Base-by-base conservation (phyloP, 2,797 vertebrate genomes). In the Gymnoscopelus braueri region DNA sequence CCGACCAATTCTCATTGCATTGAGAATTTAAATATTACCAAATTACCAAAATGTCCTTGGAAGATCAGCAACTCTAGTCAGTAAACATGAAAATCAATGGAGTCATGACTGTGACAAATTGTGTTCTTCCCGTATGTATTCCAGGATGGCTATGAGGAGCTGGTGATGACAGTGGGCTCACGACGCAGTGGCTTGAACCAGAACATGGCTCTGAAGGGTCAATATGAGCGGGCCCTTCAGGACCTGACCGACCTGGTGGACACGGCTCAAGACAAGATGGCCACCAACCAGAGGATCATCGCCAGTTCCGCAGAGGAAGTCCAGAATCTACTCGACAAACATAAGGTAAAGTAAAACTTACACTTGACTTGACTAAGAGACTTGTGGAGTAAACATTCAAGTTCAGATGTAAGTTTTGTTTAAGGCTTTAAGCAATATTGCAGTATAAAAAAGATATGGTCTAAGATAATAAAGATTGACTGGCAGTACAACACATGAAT, bases 241-340 rank as follows among this genome's bases (percentile, higher is more conserved):
- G 96, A 98, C 78, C 88, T 98, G 73, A 84, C 87, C 0, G 97
- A 98, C 81, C 86, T 98, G 71, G 92, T 96, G 53, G 96, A 98
- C 88, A 98, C 95, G 1, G 97, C 96, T 12, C 93, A 91, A 71
- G 96, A 97, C 77, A 98, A 98, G 88, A 96, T 96, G 94, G 87
- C 95, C 26, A 91, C 94, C 0, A 93, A 95, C 83, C 94, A 95
- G 71, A 95, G 95, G 85, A 92, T 95, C 53, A 89, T 95, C 0
- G 95, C 95, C 79, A 93, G 88, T 66, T 96, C 95, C 48, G 94
- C 93, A 62, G 93, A 95, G 13, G 96, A 97, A 71, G 90, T 98
- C 61, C 93, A 85, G 0, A 87, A 79, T 0, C 91, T 96, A 39
- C 92, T 98, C 55, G 91, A 95, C 80, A 98, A 97, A 79, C 96